Evolutionary conservation across 2,888 invertebrate species (phyloP).

Genomic region (Tiliacea aurago): DNA sequence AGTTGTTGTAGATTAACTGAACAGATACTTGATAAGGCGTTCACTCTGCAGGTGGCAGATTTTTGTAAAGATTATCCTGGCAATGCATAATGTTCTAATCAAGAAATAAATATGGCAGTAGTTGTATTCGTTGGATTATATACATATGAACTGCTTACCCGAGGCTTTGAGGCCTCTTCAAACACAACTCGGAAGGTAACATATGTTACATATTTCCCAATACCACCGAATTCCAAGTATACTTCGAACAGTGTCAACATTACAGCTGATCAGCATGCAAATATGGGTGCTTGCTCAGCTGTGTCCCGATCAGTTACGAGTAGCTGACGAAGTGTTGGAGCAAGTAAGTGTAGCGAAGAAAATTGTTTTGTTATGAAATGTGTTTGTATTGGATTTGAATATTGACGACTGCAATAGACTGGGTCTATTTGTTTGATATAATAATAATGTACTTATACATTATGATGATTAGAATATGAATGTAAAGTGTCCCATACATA

Average conservation of each 20-base stretch:
- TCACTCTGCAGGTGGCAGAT: background rate
- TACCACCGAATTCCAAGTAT: constrained; percentile 43
- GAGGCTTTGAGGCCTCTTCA: constrained; percentile 28
- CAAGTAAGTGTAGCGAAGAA: constrained; percentile 23
- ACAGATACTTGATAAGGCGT: background rate
- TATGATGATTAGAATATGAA: too few relatives aligned
- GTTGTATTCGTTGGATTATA: background rate
- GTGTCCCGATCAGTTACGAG: constrained; percentile 12
- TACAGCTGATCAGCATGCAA: constrained; percentile 55
- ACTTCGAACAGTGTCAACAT: constrained; percentile 24
- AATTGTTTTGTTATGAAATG: constrained; percentile 10
- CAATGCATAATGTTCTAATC: too few relatives aligned
- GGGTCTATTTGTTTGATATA: too few relatives aligned
- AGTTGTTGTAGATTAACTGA: background rate
- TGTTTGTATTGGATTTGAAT: background rate
- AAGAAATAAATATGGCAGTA: too few relatives aligned
- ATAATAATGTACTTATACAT: too few relatives aligned
- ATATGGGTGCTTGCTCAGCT: constrained; percentile 62
- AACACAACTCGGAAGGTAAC: constrained; percentile 46
- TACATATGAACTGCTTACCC: background rate
- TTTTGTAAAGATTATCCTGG: background rate
- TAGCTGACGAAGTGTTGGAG: background rate
- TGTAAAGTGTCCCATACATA: background rate
- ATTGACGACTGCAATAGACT: background rate
- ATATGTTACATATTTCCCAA: constrained; percentile 54